Evolutionary conservation across 23 tunicate species (phyloP).

Genomic region (Ascidia mentula): DNA sequence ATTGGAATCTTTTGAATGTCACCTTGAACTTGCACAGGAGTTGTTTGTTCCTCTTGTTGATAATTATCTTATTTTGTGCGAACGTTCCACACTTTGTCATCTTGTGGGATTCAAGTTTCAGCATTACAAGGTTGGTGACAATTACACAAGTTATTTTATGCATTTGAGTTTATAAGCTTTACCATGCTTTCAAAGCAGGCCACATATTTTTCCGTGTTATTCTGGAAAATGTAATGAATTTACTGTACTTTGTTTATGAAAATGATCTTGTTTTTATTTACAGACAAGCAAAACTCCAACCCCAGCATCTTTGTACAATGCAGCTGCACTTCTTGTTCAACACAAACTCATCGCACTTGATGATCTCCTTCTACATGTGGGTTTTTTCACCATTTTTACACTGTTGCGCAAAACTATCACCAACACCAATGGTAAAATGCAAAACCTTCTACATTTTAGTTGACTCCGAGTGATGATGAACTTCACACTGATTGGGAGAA

Average conservation of each 20-base stretch:
- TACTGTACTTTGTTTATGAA: background rate
- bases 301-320: constrained; percentile 77
- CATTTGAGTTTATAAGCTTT: no score
- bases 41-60: constrained; percentile 64
- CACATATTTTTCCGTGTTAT: no score
- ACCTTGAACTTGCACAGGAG: constrained; percentile 52
- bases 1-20: constrained; percentile 90
- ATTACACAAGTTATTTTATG: no score
- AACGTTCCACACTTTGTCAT: constrained; percentile 86
- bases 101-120: constrained; percentile 96
- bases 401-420: no score
- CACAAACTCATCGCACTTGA: constrained; percentile 72
- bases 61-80: constrained; percentile 84
- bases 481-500: constrained; percentile 67
- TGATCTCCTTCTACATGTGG: constrained; percentile 77
- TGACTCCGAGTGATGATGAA: constrained; percentile 65
- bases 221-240: background rate
- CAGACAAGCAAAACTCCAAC: constrained; percentile 51
- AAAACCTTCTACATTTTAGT: no score
- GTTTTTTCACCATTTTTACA: no score
- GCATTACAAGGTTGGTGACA: constrained; percentile 63
- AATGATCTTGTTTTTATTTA: background rate
- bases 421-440: no score
- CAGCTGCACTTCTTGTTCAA: constrained; percentile 86
- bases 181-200: no score